Percentiles rank a stretch among this genome's conserved stretches.
phyloP scores from a whole-genome alignment of 2,797 vertebrate genomes.

The Aselliscus stoliczkanus region DNA sequence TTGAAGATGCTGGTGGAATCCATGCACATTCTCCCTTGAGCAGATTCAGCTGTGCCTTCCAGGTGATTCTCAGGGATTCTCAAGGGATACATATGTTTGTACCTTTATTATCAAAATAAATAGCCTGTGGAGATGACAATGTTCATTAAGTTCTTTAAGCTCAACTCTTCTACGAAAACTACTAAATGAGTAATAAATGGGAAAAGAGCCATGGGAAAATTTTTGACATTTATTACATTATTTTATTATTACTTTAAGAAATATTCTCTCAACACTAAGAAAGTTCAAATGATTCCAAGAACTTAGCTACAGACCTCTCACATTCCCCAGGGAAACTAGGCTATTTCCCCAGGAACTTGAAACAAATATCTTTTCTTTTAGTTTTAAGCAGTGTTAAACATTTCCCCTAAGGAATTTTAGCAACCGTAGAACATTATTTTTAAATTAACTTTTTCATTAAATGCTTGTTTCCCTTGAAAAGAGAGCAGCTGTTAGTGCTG shows the following conservation, averaged over 20 bases:
- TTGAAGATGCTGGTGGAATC: not conserved
- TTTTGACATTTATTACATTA: not conserved
- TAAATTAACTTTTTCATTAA: constrained; percentile 73
- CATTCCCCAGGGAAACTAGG: not conserved
- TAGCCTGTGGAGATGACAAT: not conserved
- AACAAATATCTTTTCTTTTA: constrained; percentile 38
- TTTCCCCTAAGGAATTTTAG: constrained; percentile 58
- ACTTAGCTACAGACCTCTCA: not conserved
- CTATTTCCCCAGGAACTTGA: not conserved
- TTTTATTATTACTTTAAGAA: constrained; percentile 18
- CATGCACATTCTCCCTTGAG: not conserved
- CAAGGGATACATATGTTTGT: not conserved
- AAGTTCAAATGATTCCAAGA: not conserved
- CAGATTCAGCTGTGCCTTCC: not conserved
- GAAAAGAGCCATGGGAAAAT: not conserved
- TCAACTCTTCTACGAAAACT: not conserved
- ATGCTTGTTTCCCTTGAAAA: constrained; percentile 64
- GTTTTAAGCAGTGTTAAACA: constrained; percentile 23
- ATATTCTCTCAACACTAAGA: not conserved
- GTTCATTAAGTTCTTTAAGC: not conserved
- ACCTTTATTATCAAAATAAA: not conserved
- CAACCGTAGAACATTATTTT: constrained; percentile 56
- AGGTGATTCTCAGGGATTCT: not conserved
- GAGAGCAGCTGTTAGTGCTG: constrained; percentile 75
- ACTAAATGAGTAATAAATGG: not conserved